Percentiles rank a stretch among this genome's conserved stretches.
Evolutionary conservation across 2,113 vertebrate genomes (phyloP).

Genomic region (Tupaia chinensis): DNA sequence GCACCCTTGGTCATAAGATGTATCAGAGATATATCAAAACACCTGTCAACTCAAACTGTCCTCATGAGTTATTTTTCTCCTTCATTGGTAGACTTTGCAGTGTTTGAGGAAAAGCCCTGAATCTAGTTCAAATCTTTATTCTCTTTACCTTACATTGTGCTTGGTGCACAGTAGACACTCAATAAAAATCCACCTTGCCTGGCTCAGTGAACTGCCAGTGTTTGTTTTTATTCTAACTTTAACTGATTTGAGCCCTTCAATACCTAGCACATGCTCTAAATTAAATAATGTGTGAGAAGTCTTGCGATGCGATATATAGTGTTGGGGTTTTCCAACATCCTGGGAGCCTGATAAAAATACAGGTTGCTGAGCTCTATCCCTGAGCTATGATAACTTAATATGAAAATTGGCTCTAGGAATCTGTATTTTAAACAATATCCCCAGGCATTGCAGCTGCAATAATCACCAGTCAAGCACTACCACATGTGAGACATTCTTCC

Average conservation of each 20-base stretch:
- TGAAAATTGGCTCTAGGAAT: neutral
- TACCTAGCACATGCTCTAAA: neutral
- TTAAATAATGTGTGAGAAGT: neutral
- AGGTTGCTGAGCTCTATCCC: neutral
- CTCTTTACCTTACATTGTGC: neutral
- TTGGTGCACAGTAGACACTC: neutral
- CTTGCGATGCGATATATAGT: neutral
- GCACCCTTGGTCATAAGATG: neutral
- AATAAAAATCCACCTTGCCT: accelerated
- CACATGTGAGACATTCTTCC: neutral
- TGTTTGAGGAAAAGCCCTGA: neutral
- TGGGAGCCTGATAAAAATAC: neutral
- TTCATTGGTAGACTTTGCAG: neutral
- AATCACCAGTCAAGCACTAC: neutral
- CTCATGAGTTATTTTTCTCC: neutral
- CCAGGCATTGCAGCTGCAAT: neutral
- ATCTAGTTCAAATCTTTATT: neutral
- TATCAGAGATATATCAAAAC: neutral
- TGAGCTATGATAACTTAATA: neutral
- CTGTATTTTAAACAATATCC: neutral
- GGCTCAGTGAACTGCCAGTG: neutral
- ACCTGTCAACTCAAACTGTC: neutral
- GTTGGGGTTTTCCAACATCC: neutral
- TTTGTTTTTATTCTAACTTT: neutral
- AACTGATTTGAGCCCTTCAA: neutral